Base-by-base conservation (phyloP, 2,113 vertebrate genomes). In the Garra rufa region DNA sequence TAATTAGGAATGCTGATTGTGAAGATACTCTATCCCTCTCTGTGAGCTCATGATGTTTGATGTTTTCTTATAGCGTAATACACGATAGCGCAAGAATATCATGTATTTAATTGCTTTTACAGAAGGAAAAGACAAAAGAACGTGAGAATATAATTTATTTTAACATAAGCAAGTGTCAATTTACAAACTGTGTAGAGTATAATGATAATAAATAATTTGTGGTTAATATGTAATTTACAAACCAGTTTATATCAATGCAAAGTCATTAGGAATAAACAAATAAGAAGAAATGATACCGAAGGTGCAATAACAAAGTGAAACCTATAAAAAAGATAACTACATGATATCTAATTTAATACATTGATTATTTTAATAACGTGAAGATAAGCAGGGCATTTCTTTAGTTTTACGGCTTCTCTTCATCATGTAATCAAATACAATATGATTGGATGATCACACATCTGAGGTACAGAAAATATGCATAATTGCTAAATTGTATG, bases 181-280 rank as follows among this genome's bases (percentile, higher is more conserved):
- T n/a, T 34, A 57, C 28, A 55, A 38, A 43, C 8, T 1, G 1
- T 34, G 8, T 50, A 14, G 2, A 55, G 30, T 41, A 41, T 55
- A 76, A 76, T 13, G 38, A 0, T 4, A 76, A 76, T 76, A 76
- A 57, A 76, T 76, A 76, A 55, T 76, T 74, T 74, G 71, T 28
- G 67, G 41, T 44, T 24, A 71, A 44, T 43, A 24, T 43, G 10
- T 14, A 3, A 71, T 71, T 24, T 71, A 44, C 21, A 44, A 24
- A 71, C 5, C 5, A 44, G 13, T 71, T 71, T 2, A 8, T 24
- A 7, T 44, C 44, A 24, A 26, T 34, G 9, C 26, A 52, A 6
- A 34, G 9, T 34, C 17, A 52, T 52, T 28, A 52, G 6, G 7
- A 44, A 76, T 19, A 52, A 24, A 50, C n/a, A 11, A 55, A 55